Base-by-base conservation (phyloP, 2,797 vertebrate species). In the Bradypus variegatus region DNA sequence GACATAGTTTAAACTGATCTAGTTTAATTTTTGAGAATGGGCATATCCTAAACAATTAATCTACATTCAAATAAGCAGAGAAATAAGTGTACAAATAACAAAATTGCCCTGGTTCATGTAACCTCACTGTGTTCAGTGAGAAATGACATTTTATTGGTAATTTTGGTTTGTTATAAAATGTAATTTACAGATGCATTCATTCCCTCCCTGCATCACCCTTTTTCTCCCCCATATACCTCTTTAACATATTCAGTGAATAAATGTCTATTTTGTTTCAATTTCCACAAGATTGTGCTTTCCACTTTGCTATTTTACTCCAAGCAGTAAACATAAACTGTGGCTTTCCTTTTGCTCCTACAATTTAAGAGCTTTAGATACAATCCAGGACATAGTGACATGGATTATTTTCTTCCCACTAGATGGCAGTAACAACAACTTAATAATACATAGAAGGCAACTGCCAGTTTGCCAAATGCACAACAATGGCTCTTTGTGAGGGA, bases 341-440 rank as follows among this genome's bases (percentile, higher is more conserved):
- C 11, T 77, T 78, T 86, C 6, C 25, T 8, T 84, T 93, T 36
- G 13, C 6, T 77, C 53, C 45, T 45, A 36, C 48, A 88, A 60
- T 1, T 70, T 41, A 0, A 50, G 16, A 50, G 33, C 11, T 62
- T 91, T 45, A 41, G 29, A 48, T 69, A 27, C 13, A 2, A 33
- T 89, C 77, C 87, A 33, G 29, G 2, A n/a, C 50, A 84, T 0
- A 90, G 33, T 48, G 86, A 38, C 86, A 41, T 1, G 89, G 50
- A 88, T 45, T 53, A 15, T 64, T 95, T 95, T 96, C 90, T 72
- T 31, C 45, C 98, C 98, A 97, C 97, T 97, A 98, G 98, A 97
- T 98, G 98, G 97, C 98, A 97, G 95, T 97, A 97, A 96, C 69
- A 94, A 93, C 97, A 97, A 96, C 64, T 97, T 96, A 97, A 97